Evolutionary conservation across 2,113 vertebrate species (phyloP), one percentile per base, ranked within the genome.

Genomic region (Catharus minimus): DNA sequence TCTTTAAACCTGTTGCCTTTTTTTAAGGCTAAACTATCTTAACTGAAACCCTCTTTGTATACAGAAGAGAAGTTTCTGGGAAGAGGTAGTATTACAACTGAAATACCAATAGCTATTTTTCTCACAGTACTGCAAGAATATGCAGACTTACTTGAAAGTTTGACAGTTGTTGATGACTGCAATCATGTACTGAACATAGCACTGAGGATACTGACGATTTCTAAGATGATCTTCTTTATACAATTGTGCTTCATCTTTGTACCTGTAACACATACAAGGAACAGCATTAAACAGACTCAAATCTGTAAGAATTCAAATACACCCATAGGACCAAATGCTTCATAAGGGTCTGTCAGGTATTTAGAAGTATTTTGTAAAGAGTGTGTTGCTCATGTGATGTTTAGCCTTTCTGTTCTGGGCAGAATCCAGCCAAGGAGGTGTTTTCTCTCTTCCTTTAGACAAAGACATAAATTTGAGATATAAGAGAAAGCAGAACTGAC

Each of bases 141-240:
- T 7, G 9, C 28, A 88, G 26, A 90, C 98, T 97, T 95, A 99
- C 99, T 98, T 99, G 93, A 99, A 99, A 2, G 99, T 99, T 93
- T 99, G 99, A 94, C 99, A 99, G 97, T 99, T 99, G 97, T 99
- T 99, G 95, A 99, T 98, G 91, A 99, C 96, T 68, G 98, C 99
- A 11, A 99, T 98, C 99, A 99, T 98, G 90, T 99, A 99, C 56
- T 99, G 99, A 15, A 99, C 98, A 2, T 99, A 99, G 95, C 98
- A 99, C 15, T 98, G 99, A 11, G 99, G 99, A 75, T 97, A 97
- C 96, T 99, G 98, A 57, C 99, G 97, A 88, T 99, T 97, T 85
- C 97, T 98, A 88, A 99, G 92, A 79, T 99, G 99, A 16, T 99
- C 99, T 78, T 99, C 99, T 91, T 98, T 99, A 94, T 99, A 99